Conservation (phyloP, 2,888 invertebrate genomes). For the Sinelater perroti region DNA sequence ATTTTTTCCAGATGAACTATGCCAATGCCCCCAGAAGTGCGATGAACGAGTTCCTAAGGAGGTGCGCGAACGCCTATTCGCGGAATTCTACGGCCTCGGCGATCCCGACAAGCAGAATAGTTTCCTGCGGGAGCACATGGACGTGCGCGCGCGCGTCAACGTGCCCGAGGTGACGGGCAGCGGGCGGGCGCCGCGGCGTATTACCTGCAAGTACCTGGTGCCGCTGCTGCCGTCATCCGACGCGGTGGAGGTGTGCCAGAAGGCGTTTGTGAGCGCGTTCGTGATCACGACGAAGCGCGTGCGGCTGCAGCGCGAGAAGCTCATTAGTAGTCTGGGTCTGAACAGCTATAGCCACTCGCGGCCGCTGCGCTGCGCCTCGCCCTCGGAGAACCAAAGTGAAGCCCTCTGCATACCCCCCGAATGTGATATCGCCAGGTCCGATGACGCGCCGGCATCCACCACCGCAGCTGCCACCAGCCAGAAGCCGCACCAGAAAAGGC, state of each 20-base stretch:
- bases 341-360: conserved; percentile 60
- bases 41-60: conserved; percentile 62
- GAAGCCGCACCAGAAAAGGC: conserved; percentile 37
- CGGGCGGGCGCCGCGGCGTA: conserved; percentile 60
- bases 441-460: conserved; percentile 29
- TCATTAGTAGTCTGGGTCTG: conserved; percentile 60
- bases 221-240: conserved; percentile 55
- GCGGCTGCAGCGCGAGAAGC: conserved; percentile 62
- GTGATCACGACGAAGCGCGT: conserved; percentile 66
- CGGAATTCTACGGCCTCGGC: conserved; percentile 62
- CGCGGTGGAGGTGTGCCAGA: conserved; percentile 64
- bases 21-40: conserved; percentile 66
- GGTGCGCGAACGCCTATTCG: conserved; percentile 61
- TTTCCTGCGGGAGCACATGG: conserved; percentile 63
- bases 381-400: conserved; percentile 41
- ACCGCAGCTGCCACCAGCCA: conserved; percentile 4
- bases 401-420: conserved; percentile 38
- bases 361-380: conserved; percentile 33
- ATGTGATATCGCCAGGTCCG: conserved; percentile 38
- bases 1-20: conserved; percentile 60
- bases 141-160: conserved; percentile 60
- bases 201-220: conserved; percentile 65
- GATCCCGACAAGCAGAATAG: conserved; percentile 63
- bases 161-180: conserved; percentile 52
- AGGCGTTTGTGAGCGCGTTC: conserved; percentile 66